Conservation (phyloP, 2,113 vertebrate genomes). For the Tachysurus fulvidraco region DNA sequence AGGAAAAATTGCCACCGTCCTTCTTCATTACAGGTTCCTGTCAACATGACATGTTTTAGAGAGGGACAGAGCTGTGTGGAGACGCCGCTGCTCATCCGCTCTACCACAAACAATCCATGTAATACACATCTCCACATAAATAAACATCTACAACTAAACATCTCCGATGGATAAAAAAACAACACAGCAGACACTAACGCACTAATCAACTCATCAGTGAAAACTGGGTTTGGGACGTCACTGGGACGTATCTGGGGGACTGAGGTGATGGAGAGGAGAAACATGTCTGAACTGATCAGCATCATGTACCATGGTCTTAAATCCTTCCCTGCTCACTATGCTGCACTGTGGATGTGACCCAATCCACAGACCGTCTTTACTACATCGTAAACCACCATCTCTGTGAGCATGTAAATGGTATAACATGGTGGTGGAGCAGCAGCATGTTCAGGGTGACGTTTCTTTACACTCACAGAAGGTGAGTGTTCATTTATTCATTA, state of each 20-base stretch:
- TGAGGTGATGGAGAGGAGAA: background rate
- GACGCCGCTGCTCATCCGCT: background rate
- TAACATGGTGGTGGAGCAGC: background rate
- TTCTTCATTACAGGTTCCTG: constrained; percentile 42
- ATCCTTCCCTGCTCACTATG: background rate
- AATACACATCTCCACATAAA: constrained; percentile 11
- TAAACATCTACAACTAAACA: background rate
- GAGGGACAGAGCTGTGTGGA: constrained; percentile 1
- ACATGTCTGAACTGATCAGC: background rate
- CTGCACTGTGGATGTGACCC: background rate
- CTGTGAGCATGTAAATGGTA: background rate
- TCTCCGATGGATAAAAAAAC: background rate
- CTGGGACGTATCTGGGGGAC: background rate
- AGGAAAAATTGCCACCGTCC: constrained; percentile 45
- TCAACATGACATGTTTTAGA: constrained; percentile 14
- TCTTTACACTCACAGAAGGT: background rate
- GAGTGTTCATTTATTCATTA: background rate
- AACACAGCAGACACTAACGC: background rate
- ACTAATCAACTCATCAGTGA: background rate
- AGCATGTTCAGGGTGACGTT: background rate
- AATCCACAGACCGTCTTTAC: background rate
- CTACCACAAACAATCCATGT: background rate
- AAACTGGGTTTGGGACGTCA: constrained; percentile 2
- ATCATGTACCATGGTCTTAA: background rate
- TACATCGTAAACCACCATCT: no score